Conservation (phyloP, 2,888 invertebrate genomes). For the Machimus atricapillus region DNA sequence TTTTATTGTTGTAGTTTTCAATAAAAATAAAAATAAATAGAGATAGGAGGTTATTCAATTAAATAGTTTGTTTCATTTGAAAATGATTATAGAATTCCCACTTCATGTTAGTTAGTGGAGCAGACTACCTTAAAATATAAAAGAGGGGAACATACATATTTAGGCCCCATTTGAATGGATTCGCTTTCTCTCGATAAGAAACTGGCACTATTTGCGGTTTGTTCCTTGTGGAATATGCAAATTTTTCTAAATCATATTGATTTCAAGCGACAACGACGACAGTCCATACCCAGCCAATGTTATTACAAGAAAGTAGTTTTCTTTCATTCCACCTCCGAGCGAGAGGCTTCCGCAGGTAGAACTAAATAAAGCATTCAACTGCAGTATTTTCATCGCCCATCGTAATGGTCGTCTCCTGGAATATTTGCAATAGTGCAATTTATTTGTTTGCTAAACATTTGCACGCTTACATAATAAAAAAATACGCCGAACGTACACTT, state of each 20-base stretch:
- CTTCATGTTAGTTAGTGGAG: background rate
- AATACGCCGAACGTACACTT: background rate
- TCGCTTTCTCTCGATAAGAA: background rate
- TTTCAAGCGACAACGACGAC: background rate
- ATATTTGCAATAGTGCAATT: background rate
- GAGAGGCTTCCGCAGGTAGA: background rate
- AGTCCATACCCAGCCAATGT: background rate
- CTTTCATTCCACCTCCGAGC: background rate
- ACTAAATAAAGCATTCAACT: background rate
- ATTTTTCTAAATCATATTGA: background rate
- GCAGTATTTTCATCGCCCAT: background rate
- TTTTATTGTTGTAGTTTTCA: too few relatives aligned
- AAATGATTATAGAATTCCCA: background rate
- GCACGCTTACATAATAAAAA: background rate
- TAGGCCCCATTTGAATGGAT: background rate
- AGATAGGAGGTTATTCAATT: too few relatives aligned
- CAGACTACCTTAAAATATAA: background rate
- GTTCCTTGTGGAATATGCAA: background rate
- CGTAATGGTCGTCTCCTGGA: background rate
- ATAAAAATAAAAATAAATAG: too few relatives aligned
- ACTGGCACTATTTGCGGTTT: background rate
- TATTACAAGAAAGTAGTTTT: background rate
- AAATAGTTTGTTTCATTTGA: background rate
- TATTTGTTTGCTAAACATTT: conserved; percentile 14
- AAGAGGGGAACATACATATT: background rate